These are phyloP conservation scores for Drosophila biarmipes DNA, from an alignment of 1,140 invertebrate species.

Conservation along the genomic window DNA sequence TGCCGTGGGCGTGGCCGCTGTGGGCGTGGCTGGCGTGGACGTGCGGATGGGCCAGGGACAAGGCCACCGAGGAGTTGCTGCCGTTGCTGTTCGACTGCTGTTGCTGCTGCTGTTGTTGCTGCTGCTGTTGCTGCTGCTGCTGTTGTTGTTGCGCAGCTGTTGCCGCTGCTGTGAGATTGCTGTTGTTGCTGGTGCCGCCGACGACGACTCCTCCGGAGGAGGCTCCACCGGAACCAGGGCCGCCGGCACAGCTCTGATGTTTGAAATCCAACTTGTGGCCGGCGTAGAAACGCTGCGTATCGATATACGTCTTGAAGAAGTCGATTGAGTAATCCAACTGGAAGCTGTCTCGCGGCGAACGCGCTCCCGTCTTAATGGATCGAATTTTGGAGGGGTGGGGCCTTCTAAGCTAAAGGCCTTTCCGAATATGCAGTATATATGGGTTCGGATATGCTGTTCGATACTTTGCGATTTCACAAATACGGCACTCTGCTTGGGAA, in stretches of 20 bases:
- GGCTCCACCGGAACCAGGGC: conserved; percentile 84
- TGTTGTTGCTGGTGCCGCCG: conserved; percentile 64
- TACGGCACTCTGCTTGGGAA: too few species aligned
- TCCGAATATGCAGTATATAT: background rate
- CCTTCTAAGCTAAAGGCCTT: background rate
- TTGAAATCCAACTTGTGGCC: conserved; percentile 87
- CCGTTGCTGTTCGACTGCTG: conserved; percentile 48
- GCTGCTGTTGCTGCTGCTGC: conserved; percentile 33
- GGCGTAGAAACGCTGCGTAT: conserved; percentile 84
- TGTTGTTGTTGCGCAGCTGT: conserved; percentile 30
- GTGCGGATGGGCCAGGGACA: conserved; percentile 37
- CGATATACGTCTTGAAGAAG: conserved; percentile 84
- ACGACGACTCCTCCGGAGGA: conserved; percentile 84
- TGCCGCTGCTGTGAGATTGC: conserved; percentile 41
- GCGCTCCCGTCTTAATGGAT: conserved; percentile 34
- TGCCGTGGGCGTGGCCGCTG: conserved; percentile 58
- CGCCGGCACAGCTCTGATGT: conserved; percentile 85
- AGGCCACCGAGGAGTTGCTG: conserved; percentile 39
- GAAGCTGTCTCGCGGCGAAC: conserved; percentile 74
- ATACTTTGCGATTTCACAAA: background rate
- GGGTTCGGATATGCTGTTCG: background rate
- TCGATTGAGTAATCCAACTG: conserved; percentile 83
- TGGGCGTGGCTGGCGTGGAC: conserved; percentile 41
- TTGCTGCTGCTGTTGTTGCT: conserved; percentile 44
- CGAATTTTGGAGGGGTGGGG: conserved; percentile 1